These are phyloP conservation scores for Urophycis tenuis DNA, from an alignment of 2,797 vertebrate genomes.

Conservation along the genomic window DNA sequence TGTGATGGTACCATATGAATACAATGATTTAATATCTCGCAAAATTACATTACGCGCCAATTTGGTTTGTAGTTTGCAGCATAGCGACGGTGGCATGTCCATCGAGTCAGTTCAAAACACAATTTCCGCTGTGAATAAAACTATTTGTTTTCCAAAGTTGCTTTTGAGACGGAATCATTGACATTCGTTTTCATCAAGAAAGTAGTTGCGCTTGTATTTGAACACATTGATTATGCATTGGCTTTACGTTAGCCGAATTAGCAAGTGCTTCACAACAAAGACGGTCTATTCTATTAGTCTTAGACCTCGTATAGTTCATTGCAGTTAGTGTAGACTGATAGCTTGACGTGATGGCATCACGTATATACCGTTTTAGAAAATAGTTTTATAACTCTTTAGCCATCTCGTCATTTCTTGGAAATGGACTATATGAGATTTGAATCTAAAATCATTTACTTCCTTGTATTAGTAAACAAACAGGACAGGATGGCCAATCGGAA, in stretches of 20 bases:
- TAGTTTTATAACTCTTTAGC: not conserved
- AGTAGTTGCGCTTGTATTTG: not conserved
- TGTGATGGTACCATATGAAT: too few relatives aligned
- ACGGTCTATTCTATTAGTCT: too few relatives aligned
- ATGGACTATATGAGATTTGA: too few relatives aligned
- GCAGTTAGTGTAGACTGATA: too few relatives aligned
- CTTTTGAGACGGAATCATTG: not conserved
- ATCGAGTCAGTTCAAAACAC: not conserved
- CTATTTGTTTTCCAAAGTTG: not conserved
- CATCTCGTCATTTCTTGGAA: not conserved
- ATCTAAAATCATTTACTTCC: not conserved
- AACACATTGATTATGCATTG: not conserved
- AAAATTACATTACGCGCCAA: not conserved
- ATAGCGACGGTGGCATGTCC: too few relatives aligned
- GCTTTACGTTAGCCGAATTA: not conserved
- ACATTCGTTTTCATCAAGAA: not conserved
- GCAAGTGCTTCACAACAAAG: too few relatives aligned
- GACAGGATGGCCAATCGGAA: slow-evolving; percentile 67
- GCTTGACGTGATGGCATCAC: not conserved
- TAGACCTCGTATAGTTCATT: too few relatives aligned
- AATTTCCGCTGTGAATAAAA: not conserved
- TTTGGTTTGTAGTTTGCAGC: not conserved
- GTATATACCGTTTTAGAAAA: not conserved
- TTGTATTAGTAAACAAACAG: not conserved
- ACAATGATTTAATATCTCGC: too few relatives aligned